phyloP scores from a whole-genome alignment of 1,140 invertebrate genomes.

The Bombus superbus region DNA sequence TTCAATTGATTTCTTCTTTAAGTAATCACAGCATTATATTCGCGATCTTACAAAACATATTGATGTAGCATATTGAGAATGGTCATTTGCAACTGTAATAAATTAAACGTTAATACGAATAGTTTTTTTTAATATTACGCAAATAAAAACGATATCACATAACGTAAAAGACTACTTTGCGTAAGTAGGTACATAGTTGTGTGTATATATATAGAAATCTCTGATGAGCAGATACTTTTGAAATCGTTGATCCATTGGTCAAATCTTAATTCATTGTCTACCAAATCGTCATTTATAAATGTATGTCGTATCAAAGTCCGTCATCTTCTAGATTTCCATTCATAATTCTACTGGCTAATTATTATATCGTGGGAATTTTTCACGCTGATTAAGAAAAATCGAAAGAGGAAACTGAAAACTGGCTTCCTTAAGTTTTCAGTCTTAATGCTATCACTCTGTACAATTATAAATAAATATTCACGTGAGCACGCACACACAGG shows the following conservation, averaged over 20 bases:
- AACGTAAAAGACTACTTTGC: conserved; percentile 9
- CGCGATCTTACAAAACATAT: conserved; percentile 10
- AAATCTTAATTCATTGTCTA: conserved; percentile 32
- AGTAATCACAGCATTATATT: background rate
- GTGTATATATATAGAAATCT: conserved; percentile 2
- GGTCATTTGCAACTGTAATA: background rate
- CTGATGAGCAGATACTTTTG: background rate
- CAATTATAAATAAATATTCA: background rate
- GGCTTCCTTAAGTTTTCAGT: conserved; percentile 34
- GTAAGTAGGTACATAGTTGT: conserved; percentile 11
- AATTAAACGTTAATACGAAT: background rate
- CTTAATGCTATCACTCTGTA: conserved; percentile 22
- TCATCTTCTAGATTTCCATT: conserved; percentile 11
- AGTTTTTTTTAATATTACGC: conserved; percentile 21
- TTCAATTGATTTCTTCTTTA: background rate
- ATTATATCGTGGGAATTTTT: background rate
- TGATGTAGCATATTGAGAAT: conserved; percentile 14
- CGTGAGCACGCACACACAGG: background rate
- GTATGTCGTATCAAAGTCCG: conserved; percentile 40
- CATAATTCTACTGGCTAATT: background rate
- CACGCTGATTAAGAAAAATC: background rate
- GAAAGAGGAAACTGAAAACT: conserved; percentile 31
- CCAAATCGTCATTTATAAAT: conserved; percentile 31
- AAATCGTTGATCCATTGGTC: conserved; percentile 15
- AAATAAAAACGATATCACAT: conserved; percentile 39